These are phyloP conservation scores for Metallyticus violacea DNA, from an alignment of 2,888 invertebrate species.

Conservation along the genomic window DNA sequence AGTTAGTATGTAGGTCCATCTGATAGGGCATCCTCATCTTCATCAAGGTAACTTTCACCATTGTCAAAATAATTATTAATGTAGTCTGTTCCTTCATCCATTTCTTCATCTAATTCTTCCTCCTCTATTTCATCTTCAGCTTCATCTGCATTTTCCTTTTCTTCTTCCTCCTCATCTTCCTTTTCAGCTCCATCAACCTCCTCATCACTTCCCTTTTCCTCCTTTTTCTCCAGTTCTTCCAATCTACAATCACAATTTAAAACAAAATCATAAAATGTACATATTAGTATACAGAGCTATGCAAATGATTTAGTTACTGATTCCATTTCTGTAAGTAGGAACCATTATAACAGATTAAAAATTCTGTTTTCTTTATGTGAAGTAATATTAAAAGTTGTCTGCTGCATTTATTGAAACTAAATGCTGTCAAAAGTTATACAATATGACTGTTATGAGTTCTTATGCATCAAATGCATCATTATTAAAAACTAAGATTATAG, in stretches of 20 bases:
- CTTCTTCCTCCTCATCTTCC: conserved; percentile 50
- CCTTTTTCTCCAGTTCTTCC: conserved; percentile 65
- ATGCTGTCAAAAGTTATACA: too few relatives aligned
- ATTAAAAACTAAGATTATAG: too few relatives aligned
- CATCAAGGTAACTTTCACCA: conserved; percentile 76
- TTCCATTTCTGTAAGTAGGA: not conserved
- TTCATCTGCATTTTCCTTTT: conserved; percentile 53
- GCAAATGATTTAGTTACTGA: not conserved
- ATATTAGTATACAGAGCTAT: not conserved
- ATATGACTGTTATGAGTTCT: too few relatives aligned
- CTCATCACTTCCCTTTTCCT: conserved; percentile 44
- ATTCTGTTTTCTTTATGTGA: not conserved
- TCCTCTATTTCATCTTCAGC: conserved; percentile 55
- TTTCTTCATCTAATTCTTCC: conserved; percentile 69
- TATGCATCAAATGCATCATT: too few relatives aligned
- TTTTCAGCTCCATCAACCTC: conserved; percentile 50
- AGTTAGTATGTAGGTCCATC: conserved; percentile 75
- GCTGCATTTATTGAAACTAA: too few relatives aligned
- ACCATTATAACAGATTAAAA: not conserved
- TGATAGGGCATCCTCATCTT: conserved; percentile 81
- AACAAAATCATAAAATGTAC: too few relatives aligned
- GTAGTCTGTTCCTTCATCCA: conserved; percentile 87
- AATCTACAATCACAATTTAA: conserved; percentile 46
- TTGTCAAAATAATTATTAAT: conserved; percentile 86
- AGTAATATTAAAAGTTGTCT: not conserved